A percentile compares a stretch with the other conserved stretches of the same genome.
These are phyloP conservation scores for Drosophila suzukii DNA, from an alignment of 1,140 invertebrate genomes.

Conservation along the genomic window DNA sequence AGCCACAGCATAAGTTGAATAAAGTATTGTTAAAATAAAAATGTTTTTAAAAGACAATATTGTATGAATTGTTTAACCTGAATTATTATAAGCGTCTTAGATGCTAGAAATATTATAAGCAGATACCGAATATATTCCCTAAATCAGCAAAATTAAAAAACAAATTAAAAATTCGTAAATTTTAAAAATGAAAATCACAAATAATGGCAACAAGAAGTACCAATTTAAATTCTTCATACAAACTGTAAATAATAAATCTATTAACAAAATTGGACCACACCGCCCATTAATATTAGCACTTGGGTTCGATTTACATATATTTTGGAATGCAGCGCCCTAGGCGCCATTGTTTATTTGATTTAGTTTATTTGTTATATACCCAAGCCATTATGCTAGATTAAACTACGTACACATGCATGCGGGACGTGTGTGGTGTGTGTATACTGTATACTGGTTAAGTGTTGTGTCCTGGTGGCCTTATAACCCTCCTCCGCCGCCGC, in stretches of 20 bases:
- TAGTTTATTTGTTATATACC: conserved; percentile 47
- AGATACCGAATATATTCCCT: no score
- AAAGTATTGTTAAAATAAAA: no score
- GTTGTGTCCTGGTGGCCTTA: conserved; percentile 13
- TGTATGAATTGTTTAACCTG: no score
- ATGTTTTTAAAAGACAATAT: no score
- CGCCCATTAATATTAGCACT: background rate
- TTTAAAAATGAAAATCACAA: no score
- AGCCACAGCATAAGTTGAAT: no score
- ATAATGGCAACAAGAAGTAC: no score
- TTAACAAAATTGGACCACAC: background rate
- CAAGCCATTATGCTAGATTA: conserved; percentile 50
- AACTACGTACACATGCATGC: conserved; percentile 41
- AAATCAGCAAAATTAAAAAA: no score
- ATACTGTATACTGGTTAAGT: conserved; percentile 48
- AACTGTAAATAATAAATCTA: background rate
- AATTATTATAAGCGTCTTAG: no score
- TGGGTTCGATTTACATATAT: background rate
- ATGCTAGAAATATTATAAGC: no score
- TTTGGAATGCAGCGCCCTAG: conserved; percentile 19
- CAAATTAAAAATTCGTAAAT: no score
- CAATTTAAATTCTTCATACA: background rate
- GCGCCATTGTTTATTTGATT: conserved; percentile 25
- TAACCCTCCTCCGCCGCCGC: background rate
- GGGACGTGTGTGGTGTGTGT: conserved; percentile 15